These are phyloP conservation scores for Microctenopoma stevenorrisi DNA, from an alignment of 2,797 vertebrate genomes.

Conservation along the genomic window DNA sequence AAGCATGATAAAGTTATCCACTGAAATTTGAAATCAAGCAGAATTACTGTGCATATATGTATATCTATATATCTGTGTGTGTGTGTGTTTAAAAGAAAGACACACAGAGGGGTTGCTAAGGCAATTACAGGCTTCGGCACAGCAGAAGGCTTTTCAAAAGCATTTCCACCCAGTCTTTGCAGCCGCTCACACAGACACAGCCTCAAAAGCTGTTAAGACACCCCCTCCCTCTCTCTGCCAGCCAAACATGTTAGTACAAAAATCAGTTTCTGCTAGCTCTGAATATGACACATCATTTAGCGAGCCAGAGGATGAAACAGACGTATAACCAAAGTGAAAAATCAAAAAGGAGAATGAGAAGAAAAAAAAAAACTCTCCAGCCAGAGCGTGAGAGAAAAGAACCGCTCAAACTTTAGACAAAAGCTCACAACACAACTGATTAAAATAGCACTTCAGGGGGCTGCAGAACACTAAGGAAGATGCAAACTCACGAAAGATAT, in stretches of 20 bases:
- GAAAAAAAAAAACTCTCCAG: constrained; percentile 33
- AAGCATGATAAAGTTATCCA: constrained; percentile 68
- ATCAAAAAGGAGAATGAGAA: constrained; percentile 14
- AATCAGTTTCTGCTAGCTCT: constrained; percentile 41
- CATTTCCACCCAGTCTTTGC: constrained; percentile 81
- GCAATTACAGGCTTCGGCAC: constrained; percentile 85
- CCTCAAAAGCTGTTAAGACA: constrained; percentile 60
- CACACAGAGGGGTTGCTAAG: constrained; percentile 66
- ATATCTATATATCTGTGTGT: background rate
- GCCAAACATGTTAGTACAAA: constrained; percentile 54
- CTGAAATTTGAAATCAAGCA: constrained; percentile 37
- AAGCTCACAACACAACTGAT: constrained; percentile 17
- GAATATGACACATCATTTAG: constrained; percentile 37
- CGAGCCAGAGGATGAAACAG: constrained; percentile 21
- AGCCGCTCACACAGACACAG: constrained; percentile 65
- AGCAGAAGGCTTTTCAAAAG: constrained; percentile 78
- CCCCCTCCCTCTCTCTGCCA: constrained; percentile 39
- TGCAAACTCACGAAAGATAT: constrained; percentile 90
- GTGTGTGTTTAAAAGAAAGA: constrained; percentile 61
- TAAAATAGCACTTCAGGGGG: constrained; percentile 20
- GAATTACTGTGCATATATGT: constrained; percentile 50
- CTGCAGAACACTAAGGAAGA: constrained; percentile 51
- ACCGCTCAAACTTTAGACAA: constrained; percentile 41
- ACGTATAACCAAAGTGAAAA: constrained; percentile 33
- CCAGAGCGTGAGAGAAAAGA: constrained; percentile 24